Evolutionary conservation across 2,113 vertebrate genomes (phyloP), one percentile per base, ranked within the genome.

Genomic region (Limanda limanda): DNA sequence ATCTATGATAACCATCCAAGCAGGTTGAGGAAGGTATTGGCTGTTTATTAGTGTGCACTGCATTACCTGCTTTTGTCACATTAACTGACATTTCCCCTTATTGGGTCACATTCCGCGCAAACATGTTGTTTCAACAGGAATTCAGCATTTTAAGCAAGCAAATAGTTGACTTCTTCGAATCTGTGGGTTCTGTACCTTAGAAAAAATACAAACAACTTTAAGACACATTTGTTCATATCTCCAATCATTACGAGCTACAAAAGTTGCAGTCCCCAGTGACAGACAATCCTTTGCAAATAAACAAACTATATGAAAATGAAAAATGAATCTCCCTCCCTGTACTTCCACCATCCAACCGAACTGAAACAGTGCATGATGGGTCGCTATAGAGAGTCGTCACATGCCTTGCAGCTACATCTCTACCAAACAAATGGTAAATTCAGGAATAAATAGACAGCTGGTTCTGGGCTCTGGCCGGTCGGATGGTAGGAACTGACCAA

Each of bases 341-440:
- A 8, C 48, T 51, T 20, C 48, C 48, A 20, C 18, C 68, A 47
- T 71, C 73, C 27, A 62, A 47, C 54, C 71, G 10, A 47, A 52
- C 18, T 79, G 56, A 74, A 21, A 64, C 14, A 79, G 66, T 51
- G 64, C 40, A 76, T 31, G 68, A 77, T 31, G 35, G 57, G 76
- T 54, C 40, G 76, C 40, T 54, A 62, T 23, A 75, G 52, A 76
- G 83, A 59, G 25, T 13, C 61, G 84, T 91, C 86, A 91, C 82
- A 82, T 85, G 86, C 77, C 55, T 76, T 54, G 15, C 17, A 14
- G 78, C 35, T 72, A 79, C 83, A 76, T 82, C 68, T 62, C 76
- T 14, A 68, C 76, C 81, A 71, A 75, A 93, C 90, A 92, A 92
- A 88, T 81, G 45, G 84, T 77, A 87, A 84, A 89, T 91, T 93